Conservation (phyloP, 2,888 invertebrate genomes). For the Oasisia sp. region DNA sequence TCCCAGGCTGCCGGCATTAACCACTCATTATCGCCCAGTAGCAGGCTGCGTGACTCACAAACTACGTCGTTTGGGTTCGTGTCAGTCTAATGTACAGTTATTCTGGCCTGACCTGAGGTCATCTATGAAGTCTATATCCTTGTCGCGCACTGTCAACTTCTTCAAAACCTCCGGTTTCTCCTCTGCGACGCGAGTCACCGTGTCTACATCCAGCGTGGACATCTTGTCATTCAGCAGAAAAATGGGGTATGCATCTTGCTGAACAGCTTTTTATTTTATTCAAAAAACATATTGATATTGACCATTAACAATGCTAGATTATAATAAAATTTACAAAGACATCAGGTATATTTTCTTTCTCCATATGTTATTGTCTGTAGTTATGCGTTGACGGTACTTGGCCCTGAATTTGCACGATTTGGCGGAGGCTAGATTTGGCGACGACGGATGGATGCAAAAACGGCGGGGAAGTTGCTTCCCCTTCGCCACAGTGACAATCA, state of each 20-base stretch:
- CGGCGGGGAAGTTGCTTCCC: background rate
- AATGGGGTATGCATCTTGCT: background rate
- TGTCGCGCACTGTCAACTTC: slow-evolving; percentile 3
- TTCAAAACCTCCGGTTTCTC: slow-evolving; percentile 3
- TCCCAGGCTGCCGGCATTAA: background rate
- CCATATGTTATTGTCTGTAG: background rate
- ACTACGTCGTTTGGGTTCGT: background rate
- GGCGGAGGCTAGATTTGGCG: too few species aligned
- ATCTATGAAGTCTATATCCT: background rate
- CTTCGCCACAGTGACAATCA: background rate
- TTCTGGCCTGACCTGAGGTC: background rate
- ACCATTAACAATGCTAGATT: background rate
- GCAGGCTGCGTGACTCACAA: background rate
- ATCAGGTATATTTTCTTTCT: background rate
- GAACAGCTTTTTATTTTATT: background rate
- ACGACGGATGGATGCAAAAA: background rate
- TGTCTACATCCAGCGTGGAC: background rate
- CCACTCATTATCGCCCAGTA: background rate
- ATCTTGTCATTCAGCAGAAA: background rate
- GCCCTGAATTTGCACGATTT: too few species aligned
- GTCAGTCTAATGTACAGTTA: background rate
- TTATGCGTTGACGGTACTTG: too few species aligned
- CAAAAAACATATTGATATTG: background rate
- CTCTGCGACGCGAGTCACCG: background rate
- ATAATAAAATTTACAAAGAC: background rate